Evolutionary conservation across 2,888 invertebrate genomes (phyloP), one percentile per base, ranked within the genome.

Genomic region (Drosophila tanythrix): DNA sequence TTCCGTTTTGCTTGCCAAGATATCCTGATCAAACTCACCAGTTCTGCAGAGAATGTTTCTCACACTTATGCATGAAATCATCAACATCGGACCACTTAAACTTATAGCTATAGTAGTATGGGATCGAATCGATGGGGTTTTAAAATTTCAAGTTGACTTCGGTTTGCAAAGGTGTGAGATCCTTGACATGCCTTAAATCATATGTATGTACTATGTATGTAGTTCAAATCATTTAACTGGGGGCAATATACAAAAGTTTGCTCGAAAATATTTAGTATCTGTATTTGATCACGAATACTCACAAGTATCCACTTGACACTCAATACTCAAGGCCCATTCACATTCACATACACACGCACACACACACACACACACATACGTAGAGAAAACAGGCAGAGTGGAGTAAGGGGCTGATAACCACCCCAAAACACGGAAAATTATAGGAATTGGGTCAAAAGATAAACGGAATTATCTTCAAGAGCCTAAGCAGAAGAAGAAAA

Each of bases 361-460:
- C 21, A 21, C 21, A 21, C 21, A 31, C 36, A 36, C 13, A 38
- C 38, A 38, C 15, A 29, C 40, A 27, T 13, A 53, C 4, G 25
- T 21, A 53, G 35, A 51, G 43, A 46, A 21, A 11, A 60, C 53
- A 59, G 61, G 48, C 10, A 50, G 13, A 60, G 18, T 6, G 18
- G n/a, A 18, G 35, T 21, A 55, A 64, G n/a, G 29, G 29, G 40
- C 51, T 48, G 62, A 38, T 56, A 70, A 25, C 60, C 74, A 58
- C 66, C 82, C 82, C 61, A 43, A 59, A 67, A n/a, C 13, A 38
- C 13, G n/a, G 51, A 46, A 81, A 90, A 87, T 88, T 87, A 90
- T 87, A 76, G 76, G 88, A 87, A 87, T 87, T 87, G 87, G 87
- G 87, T 87, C 87, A 87, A 82, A 89, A 89, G 88, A 87, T 87